A percentile compares a stretch with the other conserved stretches of the same genome.
Conservation (phyloP, 1,140 invertebrate genomes). For the Copidosoma floridanum region DNA sequence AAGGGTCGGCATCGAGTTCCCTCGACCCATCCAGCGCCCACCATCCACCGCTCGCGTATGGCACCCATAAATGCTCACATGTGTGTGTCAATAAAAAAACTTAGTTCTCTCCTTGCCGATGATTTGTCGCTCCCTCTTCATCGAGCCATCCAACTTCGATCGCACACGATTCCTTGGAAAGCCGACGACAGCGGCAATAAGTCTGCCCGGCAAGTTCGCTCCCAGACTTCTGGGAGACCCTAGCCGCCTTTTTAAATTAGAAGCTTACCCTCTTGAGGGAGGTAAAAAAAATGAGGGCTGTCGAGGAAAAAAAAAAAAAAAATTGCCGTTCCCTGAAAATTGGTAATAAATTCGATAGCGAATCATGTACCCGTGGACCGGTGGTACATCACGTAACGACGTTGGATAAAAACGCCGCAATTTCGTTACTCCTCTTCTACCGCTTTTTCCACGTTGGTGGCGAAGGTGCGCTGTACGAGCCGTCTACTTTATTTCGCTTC, state of each 20-base stretch:
- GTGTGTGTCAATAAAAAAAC: background rate
- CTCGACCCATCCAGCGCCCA: slow-evolving; percentile 34
- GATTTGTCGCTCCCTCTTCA: slow-evolving; percentile 29
- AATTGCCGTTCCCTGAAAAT: slow-evolving; percentile 54
- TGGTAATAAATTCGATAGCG: slow-evolving; percentile 57
- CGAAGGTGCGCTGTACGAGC: too few relatives aligned
- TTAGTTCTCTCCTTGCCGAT: background rate
- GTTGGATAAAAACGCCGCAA: slow-evolving; percentile 50
- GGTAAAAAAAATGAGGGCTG: too few relatives aligned
- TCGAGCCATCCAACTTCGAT: slow-evolving; percentile 33
- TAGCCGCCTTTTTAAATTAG: background rate
- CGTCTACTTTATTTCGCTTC: background rate
- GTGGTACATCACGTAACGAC: too few relatives aligned
- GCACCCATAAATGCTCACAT: too few relatives aligned
- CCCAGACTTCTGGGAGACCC: slow-evolving; percentile 51
- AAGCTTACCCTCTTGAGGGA: too few relatives aligned
- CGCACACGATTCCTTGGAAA: slow-evolving; percentile 51
- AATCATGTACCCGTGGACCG: too few relatives aligned
- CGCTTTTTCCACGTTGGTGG: slow-evolving; percentile 33
- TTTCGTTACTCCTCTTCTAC: too few relatives aligned
- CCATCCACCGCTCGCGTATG: too few relatives aligned
- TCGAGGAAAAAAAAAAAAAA: too few relatives aligned
- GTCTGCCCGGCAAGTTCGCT: slow-evolving; percentile 55
- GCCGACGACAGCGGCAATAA: slow-evolving; percentile 46
- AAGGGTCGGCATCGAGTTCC: slow-evolving; percentile 14